Evolutionary conservation across 2,888 invertebrate species (phyloP).

Genomic region (Campopleginae sp.): DNA sequence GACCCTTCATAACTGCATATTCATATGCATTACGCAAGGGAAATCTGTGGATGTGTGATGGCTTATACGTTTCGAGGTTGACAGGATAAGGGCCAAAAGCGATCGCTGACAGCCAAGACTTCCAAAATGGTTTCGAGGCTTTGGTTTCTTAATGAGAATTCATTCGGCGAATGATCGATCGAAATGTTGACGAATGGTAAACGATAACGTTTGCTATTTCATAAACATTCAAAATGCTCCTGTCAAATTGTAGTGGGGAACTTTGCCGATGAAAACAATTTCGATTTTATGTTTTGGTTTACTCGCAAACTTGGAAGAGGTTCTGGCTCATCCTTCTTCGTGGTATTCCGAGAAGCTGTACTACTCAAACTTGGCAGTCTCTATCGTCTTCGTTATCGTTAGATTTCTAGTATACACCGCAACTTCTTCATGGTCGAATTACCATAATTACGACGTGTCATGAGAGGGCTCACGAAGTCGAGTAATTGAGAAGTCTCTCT

Average conservation of each 20-base stretch:
- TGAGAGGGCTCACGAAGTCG: slow-evolving; percentile 23
- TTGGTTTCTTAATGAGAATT: background rate
- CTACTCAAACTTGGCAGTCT: slow-evolving; percentile 46
- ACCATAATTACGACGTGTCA: slow-evolving; percentile 16
- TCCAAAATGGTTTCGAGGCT: background rate
- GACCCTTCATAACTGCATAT: background rate
- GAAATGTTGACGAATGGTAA: background rate
- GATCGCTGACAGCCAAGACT: background rate
- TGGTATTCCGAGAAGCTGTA: background rate
- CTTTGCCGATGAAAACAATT: background rate
- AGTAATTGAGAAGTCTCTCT: slow-evolving; percentile 25
- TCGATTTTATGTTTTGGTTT: background rate
- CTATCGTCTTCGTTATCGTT: slow-evolving; percentile 37
- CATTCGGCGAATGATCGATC: background rate
- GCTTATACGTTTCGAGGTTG: background rate
- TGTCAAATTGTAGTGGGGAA: background rate
- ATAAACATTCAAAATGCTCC: background rate
- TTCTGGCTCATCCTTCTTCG: slow-evolving; percentile 26
- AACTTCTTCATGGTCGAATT: slow-evolving; percentile 21
- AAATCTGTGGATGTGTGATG: background rate
- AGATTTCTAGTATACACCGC: slow-evolving; percentile 49
- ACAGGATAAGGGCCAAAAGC: background rate
- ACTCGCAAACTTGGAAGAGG: background rate
- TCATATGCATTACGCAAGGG: slow-evolving; percentile 12
- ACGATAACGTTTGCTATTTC: background rate